A percentile compares a stretch with the other conserved stretches of the same genome.
Evolutionary conservation across 2,888 invertebrate species (phyloP).

Genomic region (Spodoptera picta): DNA sequence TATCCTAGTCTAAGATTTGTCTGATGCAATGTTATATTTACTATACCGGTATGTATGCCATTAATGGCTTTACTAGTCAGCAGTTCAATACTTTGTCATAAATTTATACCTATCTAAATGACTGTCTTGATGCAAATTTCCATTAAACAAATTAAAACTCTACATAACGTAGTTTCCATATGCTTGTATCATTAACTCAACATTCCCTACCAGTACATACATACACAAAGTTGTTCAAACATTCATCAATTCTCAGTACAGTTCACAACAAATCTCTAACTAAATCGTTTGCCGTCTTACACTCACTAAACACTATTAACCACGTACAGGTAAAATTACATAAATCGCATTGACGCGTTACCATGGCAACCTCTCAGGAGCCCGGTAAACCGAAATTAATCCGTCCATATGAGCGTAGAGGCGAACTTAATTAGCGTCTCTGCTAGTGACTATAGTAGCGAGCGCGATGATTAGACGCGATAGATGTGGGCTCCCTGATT

Average conservation of each 20-base stretch:
- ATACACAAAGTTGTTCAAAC: conserved; percentile 1
- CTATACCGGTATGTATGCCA: too few relatives aligned
- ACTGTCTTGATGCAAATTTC: too few relatives aligned
- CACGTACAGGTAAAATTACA: conserved; percentile 54
- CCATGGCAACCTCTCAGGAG: conserved; percentile 53
- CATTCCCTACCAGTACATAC: too few relatives aligned
- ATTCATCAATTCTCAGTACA: conserved; percentile 2
- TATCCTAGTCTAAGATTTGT: too few relatives aligned
- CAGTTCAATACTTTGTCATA: too few relatives aligned
- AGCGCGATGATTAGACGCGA: conserved; percentile 53
- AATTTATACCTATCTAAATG: too few relatives aligned
- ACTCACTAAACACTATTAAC: conserved; percentile 33
- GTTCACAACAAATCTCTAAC: conserved; percentile 9
- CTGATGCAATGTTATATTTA: too few relatives aligned
- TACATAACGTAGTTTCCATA: too few relatives aligned
- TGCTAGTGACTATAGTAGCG: conserved; percentile 54
- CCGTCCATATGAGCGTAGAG: conserved; percentile 68
- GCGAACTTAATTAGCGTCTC: conserved; percentile 76
- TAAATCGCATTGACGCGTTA: conserved; percentile 53
- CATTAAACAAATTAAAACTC: too few relatives aligned
- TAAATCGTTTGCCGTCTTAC: conserved; percentile 10
- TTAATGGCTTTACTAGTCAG: too few relatives aligned
- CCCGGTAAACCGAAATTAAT: conserved; percentile 67
- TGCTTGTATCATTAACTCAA: too few relatives aligned
- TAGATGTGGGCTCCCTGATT: conserved; percentile 42